These are phyloP conservation scores for Trachops cirrhosus DNA, from an alignment of 2,797 vertebrate genomes.

Conservation along the genomic window DNA sequence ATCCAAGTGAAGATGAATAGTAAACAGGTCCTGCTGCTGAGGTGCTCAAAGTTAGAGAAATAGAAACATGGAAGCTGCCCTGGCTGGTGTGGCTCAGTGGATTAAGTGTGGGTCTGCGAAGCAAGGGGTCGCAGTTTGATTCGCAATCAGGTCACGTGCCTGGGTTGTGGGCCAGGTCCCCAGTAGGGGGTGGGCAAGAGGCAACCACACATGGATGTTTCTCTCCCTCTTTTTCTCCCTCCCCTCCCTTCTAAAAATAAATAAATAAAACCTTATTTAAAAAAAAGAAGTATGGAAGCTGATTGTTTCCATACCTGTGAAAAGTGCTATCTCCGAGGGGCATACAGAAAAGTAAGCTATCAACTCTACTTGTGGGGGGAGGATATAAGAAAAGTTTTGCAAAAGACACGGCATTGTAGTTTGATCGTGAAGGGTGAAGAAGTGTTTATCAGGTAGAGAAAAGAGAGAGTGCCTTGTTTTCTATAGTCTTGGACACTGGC, in stretches of 20 bases:
- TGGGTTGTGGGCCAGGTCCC: too few species aligned
- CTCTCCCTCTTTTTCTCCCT: too few species aligned
- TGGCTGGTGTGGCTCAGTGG: too few species aligned
- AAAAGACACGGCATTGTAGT: conserved; percentile 11
- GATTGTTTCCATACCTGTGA: not conserved
- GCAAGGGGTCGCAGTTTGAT: too few species aligned
- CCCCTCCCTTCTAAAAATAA: too few species aligned
- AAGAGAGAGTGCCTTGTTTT: not conserved
- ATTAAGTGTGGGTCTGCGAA: too few species aligned
- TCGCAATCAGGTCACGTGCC: too few species aligned
- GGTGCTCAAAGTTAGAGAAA: conserved; percentile 15
- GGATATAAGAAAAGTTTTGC: not conserved
- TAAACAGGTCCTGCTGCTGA: not conserved
- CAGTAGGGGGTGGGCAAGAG: too few species aligned
- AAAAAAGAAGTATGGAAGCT: not conserved
- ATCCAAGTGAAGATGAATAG: not conserved
- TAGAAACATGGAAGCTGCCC: not conserved
- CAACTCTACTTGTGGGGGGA: not conserved
- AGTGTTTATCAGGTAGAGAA: not conserved
- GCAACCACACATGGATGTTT: too few species aligned
- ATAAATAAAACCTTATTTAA: too few species aligned
- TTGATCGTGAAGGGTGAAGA: not conserved
- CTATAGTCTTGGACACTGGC: not conserved
- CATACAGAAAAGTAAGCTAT: conserved; percentile 11
- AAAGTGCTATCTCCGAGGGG: not conserved